Evolutionary conservation across 2,113 vertebrate genomes (phyloP).

Genomic region (Lamprologus speciosus): DNA sequence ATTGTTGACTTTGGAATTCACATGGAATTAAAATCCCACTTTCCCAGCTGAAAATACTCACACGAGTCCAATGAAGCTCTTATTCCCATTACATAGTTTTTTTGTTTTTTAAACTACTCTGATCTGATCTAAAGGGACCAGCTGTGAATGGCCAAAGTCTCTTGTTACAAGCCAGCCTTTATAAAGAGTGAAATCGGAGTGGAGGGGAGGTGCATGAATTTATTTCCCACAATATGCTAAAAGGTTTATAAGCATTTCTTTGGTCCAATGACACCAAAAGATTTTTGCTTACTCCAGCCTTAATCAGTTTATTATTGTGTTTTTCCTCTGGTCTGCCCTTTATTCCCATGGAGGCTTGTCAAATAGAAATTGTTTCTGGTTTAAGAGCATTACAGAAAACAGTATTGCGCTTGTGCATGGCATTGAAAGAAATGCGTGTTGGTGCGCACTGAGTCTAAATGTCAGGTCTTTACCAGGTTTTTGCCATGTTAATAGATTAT

Average conservation of each 20-base stretch:
- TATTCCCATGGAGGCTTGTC: not conserved
- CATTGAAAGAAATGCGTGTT: not conserved
- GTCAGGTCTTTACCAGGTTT: conserved; percentile 11
- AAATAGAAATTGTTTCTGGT: not conserved
- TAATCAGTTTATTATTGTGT: not conserved
- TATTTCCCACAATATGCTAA: not conserved
- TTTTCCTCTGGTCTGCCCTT: not conserved
- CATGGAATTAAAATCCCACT: not conserved
- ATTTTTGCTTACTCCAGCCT: not conserved
- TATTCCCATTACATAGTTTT: not conserved
- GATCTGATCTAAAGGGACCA: not conserved
- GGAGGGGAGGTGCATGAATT: not conserved
- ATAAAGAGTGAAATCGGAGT: not conserved
- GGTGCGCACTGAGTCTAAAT: not conserved
- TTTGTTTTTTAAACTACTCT: not conserved
- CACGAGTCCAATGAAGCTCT: not conserved
- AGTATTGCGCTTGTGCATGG: not conserved
- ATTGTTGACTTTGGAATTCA: not conserved
- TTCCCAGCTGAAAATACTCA: not conserved
- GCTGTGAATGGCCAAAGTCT: not conserved
- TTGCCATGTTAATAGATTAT: conserved; percentile 59
- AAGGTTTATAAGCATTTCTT: not conserved
- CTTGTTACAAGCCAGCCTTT: not conserved
- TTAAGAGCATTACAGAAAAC: not conserved
- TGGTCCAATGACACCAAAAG: not conserved